Conservation (phyloP, 2,888 invertebrate species). For the Aphelenchoides bicaudatus region DNA sequence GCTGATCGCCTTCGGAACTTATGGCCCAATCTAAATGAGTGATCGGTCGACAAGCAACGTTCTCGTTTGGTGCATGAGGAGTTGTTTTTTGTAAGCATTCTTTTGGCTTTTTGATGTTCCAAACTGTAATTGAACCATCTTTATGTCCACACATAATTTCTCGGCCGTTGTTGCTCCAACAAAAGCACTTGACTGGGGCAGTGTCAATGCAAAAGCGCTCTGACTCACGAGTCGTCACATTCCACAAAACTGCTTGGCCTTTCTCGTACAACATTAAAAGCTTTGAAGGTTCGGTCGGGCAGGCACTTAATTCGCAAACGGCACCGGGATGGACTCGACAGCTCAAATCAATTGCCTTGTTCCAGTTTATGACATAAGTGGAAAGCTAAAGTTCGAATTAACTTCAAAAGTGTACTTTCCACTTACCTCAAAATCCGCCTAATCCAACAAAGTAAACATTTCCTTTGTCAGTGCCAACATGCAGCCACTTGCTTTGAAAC, state of each 20-base stretch:
- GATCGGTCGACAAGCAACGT: conserved; percentile 49
- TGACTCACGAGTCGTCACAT: conserved; percentile 78
- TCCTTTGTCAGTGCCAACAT: conserved; percentile 90
- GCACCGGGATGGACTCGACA: conserved; percentile 88
- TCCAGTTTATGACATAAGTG: conserved; percentile 99
- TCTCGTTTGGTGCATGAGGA: conserved; percentile 43
- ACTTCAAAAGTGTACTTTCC: conserved; percentile 94
- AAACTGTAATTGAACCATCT: conserved; percentile 87
- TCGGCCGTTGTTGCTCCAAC: conserved; percentile 97
- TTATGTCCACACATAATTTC: conserved; percentile 88
- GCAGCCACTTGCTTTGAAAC: conserved; percentile 95
- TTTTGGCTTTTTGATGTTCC: conserved; percentile 72
- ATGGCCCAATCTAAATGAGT: conserved; percentile 53
- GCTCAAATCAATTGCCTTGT: conserved; percentile 92
- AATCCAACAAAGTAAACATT: conserved; percentile 96
- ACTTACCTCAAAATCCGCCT: conserved; percentile 85
- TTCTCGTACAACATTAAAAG: conserved; percentile 90
- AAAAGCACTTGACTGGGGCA: conserved; percentile 47
- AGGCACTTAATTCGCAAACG: conserved; percentile 91
- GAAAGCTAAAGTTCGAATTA: conserved; percentile 91
- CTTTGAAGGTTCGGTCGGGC: conserved; percentile 74
- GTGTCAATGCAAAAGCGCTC: conserved; percentile 66
- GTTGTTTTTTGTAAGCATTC: conserved; percentile 47
- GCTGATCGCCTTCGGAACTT: conserved; percentile 46
- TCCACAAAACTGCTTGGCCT: conserved; percentile 92